Evolutionary conservation across 1,140 invertebrate species (phyloP), one percentile per base, ranked within the genome.

Genomic region (Dinothrombium tinctorium): DNA sequence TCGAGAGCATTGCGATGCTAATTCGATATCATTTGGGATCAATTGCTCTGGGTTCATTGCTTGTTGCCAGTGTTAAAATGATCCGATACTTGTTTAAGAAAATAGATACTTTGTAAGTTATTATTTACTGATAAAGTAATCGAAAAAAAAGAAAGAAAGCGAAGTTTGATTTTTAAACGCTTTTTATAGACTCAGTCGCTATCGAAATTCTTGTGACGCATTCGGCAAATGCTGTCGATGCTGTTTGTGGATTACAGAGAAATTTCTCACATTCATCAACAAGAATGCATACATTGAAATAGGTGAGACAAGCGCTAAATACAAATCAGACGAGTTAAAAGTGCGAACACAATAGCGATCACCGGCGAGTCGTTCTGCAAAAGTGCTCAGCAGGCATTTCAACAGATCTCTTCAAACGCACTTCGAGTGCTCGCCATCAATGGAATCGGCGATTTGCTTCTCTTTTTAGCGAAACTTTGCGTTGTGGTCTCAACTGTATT

Each of bases 391-490:
- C 64, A 66, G 52, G 79, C 80, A n/a, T 86, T 83, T 61, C 69
- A 68, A 50, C 73, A 78, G 1, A 65, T 87, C 47, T 69, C 74
- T 4, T 72, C 66, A 48, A 89, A 94, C 60, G 75, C 73, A 2
- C 54, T 92, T 24, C 71, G 83, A 66, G 72, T 94, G 42, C 74
- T 77, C 9, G 80, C 83, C 0, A 81, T 94, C 33, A 92, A 94
- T 59, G 77, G 79, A 49, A 69, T 92, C 25, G 86, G 86, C 7
- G 83, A 90, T 58, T 92, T 94, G 55, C 75, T 94, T 33, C 63
- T 95, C 5, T 87, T 95, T 53, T 56, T 94, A 37, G 81, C 79
- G 22, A 94, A 94, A 65, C 59, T 71, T 12, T 74, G 76, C 51
- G 74, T 83, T 8, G 78, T 87, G 24, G 77, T 80, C 8, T 71